Base-by-base conservation (phyloP, 2,888 invertebrate genomes). In the Chloromyia formosa region DNA sequence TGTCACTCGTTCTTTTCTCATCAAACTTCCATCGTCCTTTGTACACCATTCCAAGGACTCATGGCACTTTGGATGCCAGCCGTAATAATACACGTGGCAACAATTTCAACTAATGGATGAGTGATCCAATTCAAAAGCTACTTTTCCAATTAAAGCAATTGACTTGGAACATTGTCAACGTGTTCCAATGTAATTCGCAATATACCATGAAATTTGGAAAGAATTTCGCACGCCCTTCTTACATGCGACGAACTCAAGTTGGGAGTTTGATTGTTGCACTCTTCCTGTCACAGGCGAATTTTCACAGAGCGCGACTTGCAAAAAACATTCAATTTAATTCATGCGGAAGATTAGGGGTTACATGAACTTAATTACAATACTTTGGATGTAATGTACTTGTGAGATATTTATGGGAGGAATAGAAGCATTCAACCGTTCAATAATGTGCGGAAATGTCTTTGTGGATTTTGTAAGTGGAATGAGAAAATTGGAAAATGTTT, bases 141-240 rank as follows among this genome's bases (percentile, higher is more conserved):
- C 53, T 49, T 61, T 68, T 60, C 16, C 68, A 71, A 75, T 75
- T 75, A 75, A 35, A 62, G 60, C 53, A 66, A 61, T 71, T 71
- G 61, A 71, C 71, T 75, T 35, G 35, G 22, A 23, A 35, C 12
- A 40, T 69, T 23, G 35, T n/a, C 54, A 69, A 69, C 27, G 27
- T 23, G 66, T 66, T 66, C 16, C 20, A n/a, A n/a, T 16, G 45
- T 64, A 40, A 14, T 42, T 64, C 27, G 23, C 10, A 62, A 23
- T 4, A 35, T 35, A 62, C 27, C 40, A 40, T 66, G 49, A 66
- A 66, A 49, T 66, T 22, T 42, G 42, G 10, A 54, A 35, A 20
- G 69, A 69, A 69, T 69, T 69, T 69, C 69, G 69, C 69, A 69
- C 69, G 69, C 69, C 22, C 66, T 27, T 49, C 10, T 49, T n/a